These are phyloP conservation scores for Dicaeum eximium DNA, from an alignment of 2,113 vertebrate species.

Conservation along the genomic window DNA sequence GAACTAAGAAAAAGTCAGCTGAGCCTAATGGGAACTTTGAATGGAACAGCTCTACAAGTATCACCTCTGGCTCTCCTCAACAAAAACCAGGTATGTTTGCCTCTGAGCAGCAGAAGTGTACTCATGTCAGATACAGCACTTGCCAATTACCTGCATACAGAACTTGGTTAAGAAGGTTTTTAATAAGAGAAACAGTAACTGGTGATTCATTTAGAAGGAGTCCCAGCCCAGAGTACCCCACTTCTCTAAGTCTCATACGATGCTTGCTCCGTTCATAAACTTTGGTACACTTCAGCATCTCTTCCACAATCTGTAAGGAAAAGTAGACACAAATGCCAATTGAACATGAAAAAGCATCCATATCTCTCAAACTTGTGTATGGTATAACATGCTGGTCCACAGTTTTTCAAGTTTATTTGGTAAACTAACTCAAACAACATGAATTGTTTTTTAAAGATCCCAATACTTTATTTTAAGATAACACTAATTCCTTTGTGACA, in stretches of 20 bases:
- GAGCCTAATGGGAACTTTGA: neutral
- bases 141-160: conserved; percentile 82
- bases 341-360: neutral
- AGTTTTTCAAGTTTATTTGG: neutral
- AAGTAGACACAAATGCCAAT: neutral
- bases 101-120: neutral
- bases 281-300: conserved; percentile 93
- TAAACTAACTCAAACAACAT: neutral
- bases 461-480: neutral
- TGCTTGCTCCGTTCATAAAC: conserved; percentile 96
- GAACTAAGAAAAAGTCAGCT: neutral
- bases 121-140: neutral
- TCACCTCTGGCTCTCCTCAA: neutral
- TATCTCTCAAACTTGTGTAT: neutral
- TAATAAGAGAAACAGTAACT: conserved; percentile 82
- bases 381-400: neutral
- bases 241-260: conserved; percentile 88
- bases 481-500: neutral
- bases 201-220: conserved; percentile 87
- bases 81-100: neutral
- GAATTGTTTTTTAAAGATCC: neutral
- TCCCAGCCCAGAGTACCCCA: conserved; percentile 88
- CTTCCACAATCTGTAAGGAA: conserved; percentile 83
- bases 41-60: neutral
- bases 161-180: conserved; percentile 90